Conservation (phyloP, 1,140 invertebrate species). For the Tachypleus tridentatus region DNA sequence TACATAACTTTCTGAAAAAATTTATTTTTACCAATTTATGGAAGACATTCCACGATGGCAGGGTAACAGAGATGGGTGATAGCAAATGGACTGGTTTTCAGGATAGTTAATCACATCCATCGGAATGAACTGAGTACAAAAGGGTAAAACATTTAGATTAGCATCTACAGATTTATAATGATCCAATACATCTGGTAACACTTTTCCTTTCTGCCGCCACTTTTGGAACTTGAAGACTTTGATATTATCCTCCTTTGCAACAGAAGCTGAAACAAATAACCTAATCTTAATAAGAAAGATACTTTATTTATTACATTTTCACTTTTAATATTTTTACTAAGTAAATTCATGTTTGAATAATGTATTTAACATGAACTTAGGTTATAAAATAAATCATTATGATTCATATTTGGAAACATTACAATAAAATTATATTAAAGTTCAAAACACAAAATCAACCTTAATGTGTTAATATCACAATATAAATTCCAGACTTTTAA, state of each 20-base stretch:
- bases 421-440: too few species aligned
- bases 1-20: too few species aligned
- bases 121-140: constrained; percentile 94
- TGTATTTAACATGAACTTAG: too few species aligned
- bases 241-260: constrained; percentile 58
- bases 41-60: constrained; percentile 86
- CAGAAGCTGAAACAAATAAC: constrained; percentile 48
- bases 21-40: constrained; percentile 61
- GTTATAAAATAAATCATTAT: too few species aligned
- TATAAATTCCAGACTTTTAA: too few species aligned
- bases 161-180: constrained; percentile 74
- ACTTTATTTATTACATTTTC: too few species aligned
- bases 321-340: too few species aligned
- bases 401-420: too few species aligned
- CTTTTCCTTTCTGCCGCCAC: constrained; percentile 72
- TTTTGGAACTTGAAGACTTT: constrained; percentile 83
- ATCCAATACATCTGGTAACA: constrained; percentile 67
- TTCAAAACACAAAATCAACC: too few species aligned
- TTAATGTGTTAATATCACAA: too few species aligned
- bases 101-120: constrained; percentile 91
- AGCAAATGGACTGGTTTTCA: constrained; percentile 73
- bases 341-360: too few species aligned
- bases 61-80: constrained; percentile 89
- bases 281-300: too few species aligned
- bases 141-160: constrained; percentile 87